Conservation (phyloP, 2,888 invertebrate genomes). For the Amphipoea oculea region DNA sequence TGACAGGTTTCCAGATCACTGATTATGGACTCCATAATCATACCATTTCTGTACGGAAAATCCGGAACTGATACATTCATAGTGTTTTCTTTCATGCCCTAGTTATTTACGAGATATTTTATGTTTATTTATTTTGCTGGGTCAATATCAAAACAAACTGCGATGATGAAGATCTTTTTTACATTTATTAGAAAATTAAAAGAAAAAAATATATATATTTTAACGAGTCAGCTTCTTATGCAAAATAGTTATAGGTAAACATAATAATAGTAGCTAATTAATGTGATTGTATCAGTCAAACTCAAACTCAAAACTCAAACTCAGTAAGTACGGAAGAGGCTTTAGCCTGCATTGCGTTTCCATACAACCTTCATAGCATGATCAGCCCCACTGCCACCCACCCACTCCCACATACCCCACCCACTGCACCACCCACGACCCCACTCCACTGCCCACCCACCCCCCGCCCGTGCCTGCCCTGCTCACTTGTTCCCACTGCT, state of each 20-base stretch:
- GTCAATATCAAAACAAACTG: slow-evolving; percentile 7
- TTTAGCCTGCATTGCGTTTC: not conserved
- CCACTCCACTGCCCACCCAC: no score
- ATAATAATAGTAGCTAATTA: no score
- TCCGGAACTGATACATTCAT: slow-evolving; percentile 33
- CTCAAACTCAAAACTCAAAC: no score
- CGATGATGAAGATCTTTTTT: not conserved
- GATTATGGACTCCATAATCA: slow-evolving; percentile 44
- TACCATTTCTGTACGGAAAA: slow-evolving; percentile 26
- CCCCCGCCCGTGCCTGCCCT: no score
- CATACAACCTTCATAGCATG: not conserved
- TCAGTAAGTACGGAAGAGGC: not conserved
- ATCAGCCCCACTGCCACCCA: no score
- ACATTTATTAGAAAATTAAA: not conserved
- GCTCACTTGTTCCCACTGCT: not conserved
- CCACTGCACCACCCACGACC: no score
- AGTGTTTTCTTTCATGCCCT: slow-evolving; percentile 20
- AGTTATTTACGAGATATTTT: slow-evolving; percentile 28
- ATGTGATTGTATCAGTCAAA: not conserved
- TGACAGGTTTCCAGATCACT: slow-evolving; percentile 52
- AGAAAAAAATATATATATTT: not conserved
- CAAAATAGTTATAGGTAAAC: not conserved
- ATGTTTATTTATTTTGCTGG: slow-evolving; percentile 12
- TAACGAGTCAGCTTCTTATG: not conserved
- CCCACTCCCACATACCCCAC: no score